Evolutionary conservation across 2,797 vertebrate species (phyloP), one percentile per base, ranked within the genome.

Genomic region (Notolepis coatsorum): DNA sequence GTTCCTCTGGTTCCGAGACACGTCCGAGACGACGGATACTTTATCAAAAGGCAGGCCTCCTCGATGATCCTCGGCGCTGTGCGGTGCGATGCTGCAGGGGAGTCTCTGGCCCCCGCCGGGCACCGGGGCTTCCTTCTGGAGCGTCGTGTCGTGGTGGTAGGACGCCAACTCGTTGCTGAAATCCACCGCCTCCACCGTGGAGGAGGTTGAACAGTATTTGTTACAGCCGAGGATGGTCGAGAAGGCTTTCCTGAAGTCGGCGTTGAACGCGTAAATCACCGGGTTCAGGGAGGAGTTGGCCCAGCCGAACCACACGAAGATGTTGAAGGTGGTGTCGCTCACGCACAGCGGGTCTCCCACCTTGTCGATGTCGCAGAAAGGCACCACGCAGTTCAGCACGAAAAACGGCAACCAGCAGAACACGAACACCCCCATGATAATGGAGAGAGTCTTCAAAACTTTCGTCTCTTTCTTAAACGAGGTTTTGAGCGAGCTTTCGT

Each of bases 361-460:
- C 5, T 13, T 6, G 0, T 52, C 75, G 1, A n/a, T 21, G 0
- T 81, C 56, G 1, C 93, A 94, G 70, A 95, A 94, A 0, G 93
- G 92, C 2, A 92, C 86, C 73, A 91, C 51, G 74, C 94, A 95
- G 78, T 92, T 95, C 28, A 95, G 86, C 7, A 95, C 88, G 0
- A 95, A 95, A 15, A 96, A 95, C 2, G 93, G 92, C 61, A 94
- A 82, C 92, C 93, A 93, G 77, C 93, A 95, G 71, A 89, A 93
- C 8, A 93, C 92, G 2, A 95, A 93, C 21, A 90, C 87, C 0
- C 94, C 93, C 92, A 92, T 80, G 56, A 93, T 94, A 75, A 94
- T 59, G 5, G 91, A 93, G 4, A 93, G 84, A 0, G 93, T 95
- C 85, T 93, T 93, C 1, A 94, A 75, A 4, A 93, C 92, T 45